These are phyloP conservation scores for Macaria liturata DNA, from an alignment of 2,888 invertebrate genomes.

Conservation along the genomic window DNA sequence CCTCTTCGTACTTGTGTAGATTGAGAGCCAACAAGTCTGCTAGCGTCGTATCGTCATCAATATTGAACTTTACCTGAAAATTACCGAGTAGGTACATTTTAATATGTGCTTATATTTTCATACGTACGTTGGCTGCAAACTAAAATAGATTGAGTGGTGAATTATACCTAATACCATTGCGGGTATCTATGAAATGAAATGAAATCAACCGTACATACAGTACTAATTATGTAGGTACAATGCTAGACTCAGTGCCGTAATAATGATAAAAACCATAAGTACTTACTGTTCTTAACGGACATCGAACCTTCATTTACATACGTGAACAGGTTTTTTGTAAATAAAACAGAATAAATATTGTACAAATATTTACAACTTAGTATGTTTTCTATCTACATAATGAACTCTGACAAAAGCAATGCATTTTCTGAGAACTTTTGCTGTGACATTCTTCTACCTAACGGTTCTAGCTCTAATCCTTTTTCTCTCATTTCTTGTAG, in stretches of 20 bases:
- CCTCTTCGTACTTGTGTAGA: slow-evolving; percentile 96
- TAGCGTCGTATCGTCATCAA: slow-evolving; percentile 93
- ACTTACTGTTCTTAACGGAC: neutral
- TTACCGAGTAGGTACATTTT: neutral
- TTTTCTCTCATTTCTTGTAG: slow-evolving; percentile 56
- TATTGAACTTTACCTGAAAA: slow-evolving; percentile 88
- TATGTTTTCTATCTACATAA: slow-evolving; percentile 47
- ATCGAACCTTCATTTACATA: too few species aligned
- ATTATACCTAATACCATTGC: too few species aligned
- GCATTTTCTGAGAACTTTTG: slow-evolving; percentile 47
- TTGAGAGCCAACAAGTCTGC: slow-evolving; percentile 93
- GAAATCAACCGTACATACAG: too few species aligned
- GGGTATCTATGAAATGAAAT: too few species aligned
- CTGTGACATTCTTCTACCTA: slow-evolving; percentile 37
- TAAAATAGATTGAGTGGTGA: neutral
- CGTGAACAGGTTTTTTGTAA: neutral
- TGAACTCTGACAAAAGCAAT: slow-evolving; percentile 65
- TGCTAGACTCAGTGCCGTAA: too few species aligned
- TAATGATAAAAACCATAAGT: neutral
- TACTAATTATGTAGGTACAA: neutral
- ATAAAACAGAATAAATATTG: slow-evolving; percentile 25
- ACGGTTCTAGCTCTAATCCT: slow-evolving; percentile 51
- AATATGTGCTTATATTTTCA: neutral
- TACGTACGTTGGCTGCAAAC: too few species aligned
- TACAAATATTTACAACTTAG: slow-evolving; percentile 37